Conservation (phyloP, 2,888 invertebrate species). For the Dicroscelio sp. region DNA sequence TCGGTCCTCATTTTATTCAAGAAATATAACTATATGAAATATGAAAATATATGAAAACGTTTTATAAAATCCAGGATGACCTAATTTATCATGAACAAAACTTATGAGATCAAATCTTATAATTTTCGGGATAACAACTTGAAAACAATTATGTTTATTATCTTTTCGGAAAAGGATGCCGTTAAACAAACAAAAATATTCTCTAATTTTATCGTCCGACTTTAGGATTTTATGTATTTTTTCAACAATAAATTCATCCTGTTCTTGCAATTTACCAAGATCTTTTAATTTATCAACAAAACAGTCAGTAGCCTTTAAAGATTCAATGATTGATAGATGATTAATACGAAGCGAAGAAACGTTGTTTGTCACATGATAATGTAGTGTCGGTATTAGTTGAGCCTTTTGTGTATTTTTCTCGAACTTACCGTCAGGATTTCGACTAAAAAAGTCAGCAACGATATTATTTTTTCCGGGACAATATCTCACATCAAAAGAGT, state of each 20-base stretch:
- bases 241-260: neutral
- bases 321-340: neutral
- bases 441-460: constrained; percentile 85
- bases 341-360: too few species aligned
- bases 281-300: neutral
- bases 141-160: neutral
- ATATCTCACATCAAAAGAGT: constrained; percentile 81
- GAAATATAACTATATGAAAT: constrained; percentile 2
- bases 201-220: neutral
- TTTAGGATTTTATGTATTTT: neutral
- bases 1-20: neutral
- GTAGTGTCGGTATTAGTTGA: neutral
- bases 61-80: constrained; percentile 34
- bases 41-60: constrained; percentile 7
- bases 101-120: neutral
- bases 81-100: constrained; percentile 19
- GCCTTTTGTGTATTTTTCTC: neutral
- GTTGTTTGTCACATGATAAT: neutral
- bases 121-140: constrained; percentile 4
- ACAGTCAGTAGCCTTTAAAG: neutral
- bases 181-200: neutral
- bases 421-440: constrained; percentile 77
- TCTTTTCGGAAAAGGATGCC: constrained; percentile 10
- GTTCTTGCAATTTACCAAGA: neutral
- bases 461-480: constrained; percentile 84